phyloP scores from a whole-genome alignment of 2,797 vertebrate species.

The Xiphophorus birchmanni region DNA sequence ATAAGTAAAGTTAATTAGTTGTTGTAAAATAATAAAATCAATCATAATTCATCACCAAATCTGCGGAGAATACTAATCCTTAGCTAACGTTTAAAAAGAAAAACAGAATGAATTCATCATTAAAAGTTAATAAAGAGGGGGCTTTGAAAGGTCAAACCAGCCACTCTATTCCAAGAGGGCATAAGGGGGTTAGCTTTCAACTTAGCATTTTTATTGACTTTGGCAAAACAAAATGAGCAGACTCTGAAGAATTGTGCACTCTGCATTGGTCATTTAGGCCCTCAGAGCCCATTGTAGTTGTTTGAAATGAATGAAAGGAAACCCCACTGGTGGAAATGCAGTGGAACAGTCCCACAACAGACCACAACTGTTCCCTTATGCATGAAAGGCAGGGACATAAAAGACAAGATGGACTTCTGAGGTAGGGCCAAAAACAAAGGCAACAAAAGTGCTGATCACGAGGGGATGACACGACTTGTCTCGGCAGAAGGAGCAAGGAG shows the following conservation, averaged over 20 bases:
- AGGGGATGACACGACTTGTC: conserved; percentile 98
- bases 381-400: conserved; percentile 99
- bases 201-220: conserved; percentile 99
- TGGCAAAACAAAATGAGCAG: conserved; percentile 98
- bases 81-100: conserved; percentile 9
- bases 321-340: conserved; percentile 99
- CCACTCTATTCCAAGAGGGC: conserved; percentile 77
- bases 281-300: conserved; percentile 91
- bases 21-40: not conserved
- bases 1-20: not conserved
- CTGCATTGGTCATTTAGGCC: conserved; percentile 97
- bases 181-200: conserved; percentile 87
- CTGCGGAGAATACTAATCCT: conserved; percentile 20
- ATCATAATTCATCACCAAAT: conserved; percentile 13
- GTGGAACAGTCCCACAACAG: conserved; percentile 99
- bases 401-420: conserved; percentile 99
- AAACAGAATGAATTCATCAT: conserved; percentile 78
- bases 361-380: conserved; percentile 99
- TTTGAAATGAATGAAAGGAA: conserved; percentile 98
- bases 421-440: conserved; percentile 99
- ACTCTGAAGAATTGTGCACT: conserved; percentile 95
- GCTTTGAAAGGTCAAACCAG: conserved; percentile 82
- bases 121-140: conserved; percentile 85
- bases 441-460: conserved; percentile 99
- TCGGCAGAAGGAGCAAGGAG: conserved; percentile 88